Evolutionary conservation across 1,140 invertebrate genomes (phyloP).

Genomic region (Coenobita brevimanus): DNA sequence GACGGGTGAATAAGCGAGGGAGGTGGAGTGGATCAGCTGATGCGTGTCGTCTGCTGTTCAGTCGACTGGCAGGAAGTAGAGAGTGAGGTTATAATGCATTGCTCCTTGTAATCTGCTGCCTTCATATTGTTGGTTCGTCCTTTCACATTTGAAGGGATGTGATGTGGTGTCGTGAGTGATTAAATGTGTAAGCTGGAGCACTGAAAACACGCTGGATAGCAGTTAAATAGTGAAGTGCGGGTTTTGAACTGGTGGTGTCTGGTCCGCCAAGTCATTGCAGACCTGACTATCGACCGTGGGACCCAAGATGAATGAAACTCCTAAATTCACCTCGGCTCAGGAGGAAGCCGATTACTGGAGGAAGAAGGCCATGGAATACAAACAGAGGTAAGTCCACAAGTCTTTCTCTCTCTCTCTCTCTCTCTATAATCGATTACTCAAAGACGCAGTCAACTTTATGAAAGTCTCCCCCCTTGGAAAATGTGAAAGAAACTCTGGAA

Average conservation of each 20-base stretch:
- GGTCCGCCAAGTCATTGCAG: conserved; percentile 18
- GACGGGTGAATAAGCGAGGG: neutral
- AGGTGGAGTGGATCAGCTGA: conserved; percentile 19
- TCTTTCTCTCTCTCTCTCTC: too few relatives aligned
- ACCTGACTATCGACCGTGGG: neutral
- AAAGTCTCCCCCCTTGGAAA: too few relatives aligned
- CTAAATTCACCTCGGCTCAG: neutral
- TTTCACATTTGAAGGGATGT: too few relatives aligned
- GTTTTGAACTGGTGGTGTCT: neutral
- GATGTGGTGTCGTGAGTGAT: too few relatives aligned
- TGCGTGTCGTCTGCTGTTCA: conserved; percentile 25
- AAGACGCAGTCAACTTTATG: too few relatives aligned
- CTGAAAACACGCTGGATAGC: too few relatives aligned
- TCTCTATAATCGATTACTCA: too few relatives aligned
- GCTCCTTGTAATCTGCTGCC: neutral
- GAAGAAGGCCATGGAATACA: conserved; percentile 9
- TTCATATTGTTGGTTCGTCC: neutral
- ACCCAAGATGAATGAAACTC: neutral
- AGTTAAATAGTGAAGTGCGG: too few relatives aligned
- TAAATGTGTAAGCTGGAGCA: too few relatives aligned
- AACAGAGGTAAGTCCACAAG: neutral
- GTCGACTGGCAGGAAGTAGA: conserved; percentile 7
- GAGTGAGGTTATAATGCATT: neutral
- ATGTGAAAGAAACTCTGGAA: too few relatives aligned
- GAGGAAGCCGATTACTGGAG: conserved; percentile 22